Evolutionary conservation across 2,113 vertebrate genomes (phyloP).

Genomic region (Equus quagga): DNA sequence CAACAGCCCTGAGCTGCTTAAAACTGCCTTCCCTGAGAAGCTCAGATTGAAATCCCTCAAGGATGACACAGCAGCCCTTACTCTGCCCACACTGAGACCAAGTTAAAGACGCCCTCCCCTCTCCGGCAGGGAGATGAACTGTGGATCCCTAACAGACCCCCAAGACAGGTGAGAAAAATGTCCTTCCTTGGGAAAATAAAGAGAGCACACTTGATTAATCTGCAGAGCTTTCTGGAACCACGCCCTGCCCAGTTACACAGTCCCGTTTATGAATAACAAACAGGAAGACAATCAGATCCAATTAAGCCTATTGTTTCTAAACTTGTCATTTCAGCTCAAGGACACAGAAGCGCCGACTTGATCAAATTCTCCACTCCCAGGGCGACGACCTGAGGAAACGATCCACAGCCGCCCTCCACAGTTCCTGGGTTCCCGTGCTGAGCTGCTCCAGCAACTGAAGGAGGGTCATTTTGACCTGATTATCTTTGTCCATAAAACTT

Average conservation of each 20-base stretch:
- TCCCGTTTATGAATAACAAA: neutral
- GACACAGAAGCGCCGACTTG: neutral
- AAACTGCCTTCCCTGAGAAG: neutral
- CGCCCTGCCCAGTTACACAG: no score
- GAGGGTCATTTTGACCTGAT: conserved; percentile 40
- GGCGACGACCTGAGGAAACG: neutral
- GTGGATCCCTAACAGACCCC: neutral
- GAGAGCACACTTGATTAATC: neutral
- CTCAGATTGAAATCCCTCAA: neutral
- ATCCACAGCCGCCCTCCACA: neutral
- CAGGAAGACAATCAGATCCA: neutral
- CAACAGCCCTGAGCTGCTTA: neutral
- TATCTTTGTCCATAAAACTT: neutral
- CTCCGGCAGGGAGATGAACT: neutral
- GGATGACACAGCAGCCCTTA: neutral
- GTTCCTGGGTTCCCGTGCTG: neutral
- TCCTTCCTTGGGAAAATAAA: neutral
- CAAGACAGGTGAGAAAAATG: neutral
- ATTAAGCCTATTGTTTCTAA: neutral
- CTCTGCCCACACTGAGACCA: neutral
- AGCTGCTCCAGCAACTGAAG: neutral
- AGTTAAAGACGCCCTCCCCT: neutral
- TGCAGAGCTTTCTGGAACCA: neutral
- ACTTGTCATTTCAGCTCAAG: neutral
- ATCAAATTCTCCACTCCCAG: neutral